Base-by-base conservation (phyloP, 2,797 vertebrate species). In the Sebastes cheni region DNA sequence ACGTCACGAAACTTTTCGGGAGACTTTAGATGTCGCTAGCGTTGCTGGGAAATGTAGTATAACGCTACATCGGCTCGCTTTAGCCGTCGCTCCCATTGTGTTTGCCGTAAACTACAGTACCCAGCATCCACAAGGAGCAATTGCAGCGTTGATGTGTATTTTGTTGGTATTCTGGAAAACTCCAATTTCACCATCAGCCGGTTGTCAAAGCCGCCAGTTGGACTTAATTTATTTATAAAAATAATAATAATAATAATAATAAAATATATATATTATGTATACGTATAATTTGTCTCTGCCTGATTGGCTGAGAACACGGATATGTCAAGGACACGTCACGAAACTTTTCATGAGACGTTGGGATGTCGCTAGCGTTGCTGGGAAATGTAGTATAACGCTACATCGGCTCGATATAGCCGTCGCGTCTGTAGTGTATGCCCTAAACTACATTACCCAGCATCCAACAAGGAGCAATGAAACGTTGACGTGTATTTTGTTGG, bases 361-460 rank as follows among this genome's bases (percentile, higher is more conserved):
- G 4, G 36, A 39, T 4, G 4, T 22, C 50, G 39, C 78, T 29
- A 23, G 55, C 0, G 0, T 36, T 83, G 2, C 5, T 82, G 92
- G 95, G 93, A 91, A 72, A 2, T 90, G 91, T 64, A 83, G 95
- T 96, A 22, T 0, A 8, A 5, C 3, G 0, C 1, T 1, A 3
- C 30, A 0, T 22, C 1, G 1, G 1, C 14, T n/a, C 42, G 1
- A 0, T 0, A 4, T 1, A 0, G 0, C 1, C 1, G 0, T 3
- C 0, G 0, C 1, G 3, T 3, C 4, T 0, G 5, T 2, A 1
- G 0, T 12, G 7, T 5, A 0, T 1, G 0, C 1, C 2, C 1
- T 20, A 2, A 80, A 96, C 95, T 92, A 90, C 95, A 93, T 87
- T 93, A 85, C 89, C 96, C 96, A 93, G 66, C 22, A 83, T 56